Evolutionary conservation across 2,888 invertebrate genomes (phyloP), one percentile per base, ranked within the genome.

Genomic region (Pandemis heparana): DNA sequence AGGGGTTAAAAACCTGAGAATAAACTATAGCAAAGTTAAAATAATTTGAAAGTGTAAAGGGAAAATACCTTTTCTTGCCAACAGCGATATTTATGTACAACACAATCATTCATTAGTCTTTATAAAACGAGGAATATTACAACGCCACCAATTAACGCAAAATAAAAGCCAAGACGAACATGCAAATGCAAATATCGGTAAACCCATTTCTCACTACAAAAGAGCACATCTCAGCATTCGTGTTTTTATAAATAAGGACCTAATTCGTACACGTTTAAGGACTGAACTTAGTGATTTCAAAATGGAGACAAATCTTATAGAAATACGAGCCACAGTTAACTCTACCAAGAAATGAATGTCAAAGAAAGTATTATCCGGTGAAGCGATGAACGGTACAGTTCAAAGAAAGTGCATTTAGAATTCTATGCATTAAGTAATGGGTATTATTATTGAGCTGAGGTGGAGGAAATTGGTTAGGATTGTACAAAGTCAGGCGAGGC

Each of bases 341-440:
- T 16, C 51, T n/a, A 56, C 6, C 10, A 23, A 23, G 12, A 56
- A 56, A 56, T 56, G 18, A 56, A 56, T 23, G 23, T 56, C 23
- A 56, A 56, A 56, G 56, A 56, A 56, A 23, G 12, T 56, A 9
- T 18, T 23, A 56, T 12, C 56, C 8, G 23, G 18, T 56, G 56
- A 56, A 56, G 56, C 23, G 56, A 32, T 32, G 23, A 18, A 23
- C 23, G 23, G 12, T 18, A 18, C 38, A 51, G 16, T 51, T 65
- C 65, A 65, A 65, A 65, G 65, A 51, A 16, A 1, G 32, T 65
- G 32, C 65, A 48, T 65, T 65, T 51, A 48, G 48, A 65, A 65
- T 38, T 51, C 65, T 38, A 51, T 65, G 65, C 65, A 65, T 65
- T 65, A 48, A 38, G 32, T 16, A 65, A 65, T 51, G 51, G 65